Percentiles rank a stretch among this genome's conserved stretches.
Conservation (phyloP, 2,113 vertebrate species). For the Aegithalos caudatus region DNA sequence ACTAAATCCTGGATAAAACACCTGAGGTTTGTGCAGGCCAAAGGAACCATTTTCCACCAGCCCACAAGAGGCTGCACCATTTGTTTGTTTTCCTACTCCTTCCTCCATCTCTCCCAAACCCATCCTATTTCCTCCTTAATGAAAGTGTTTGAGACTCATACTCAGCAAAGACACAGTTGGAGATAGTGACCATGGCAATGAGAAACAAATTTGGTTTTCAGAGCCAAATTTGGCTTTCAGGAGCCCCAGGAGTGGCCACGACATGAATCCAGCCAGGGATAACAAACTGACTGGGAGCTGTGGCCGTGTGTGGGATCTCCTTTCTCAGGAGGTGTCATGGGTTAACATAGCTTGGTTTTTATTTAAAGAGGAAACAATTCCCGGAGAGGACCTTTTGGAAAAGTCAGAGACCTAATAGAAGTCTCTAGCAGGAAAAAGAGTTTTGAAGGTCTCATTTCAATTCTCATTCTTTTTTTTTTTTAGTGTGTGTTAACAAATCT, state of each 20-base stretch:
- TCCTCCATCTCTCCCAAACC: not conserved
- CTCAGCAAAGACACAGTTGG: not conserved
- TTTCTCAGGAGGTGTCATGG: not conserved
- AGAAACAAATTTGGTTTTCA: not conserved
- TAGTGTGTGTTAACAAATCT: not conserved
- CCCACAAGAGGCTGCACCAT: not conserved
- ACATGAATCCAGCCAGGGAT: not conserved
- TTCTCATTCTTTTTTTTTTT: not conserved
- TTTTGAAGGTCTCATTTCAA: not conserved
- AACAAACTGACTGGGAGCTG: not conserved
- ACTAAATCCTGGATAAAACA: not conserved
- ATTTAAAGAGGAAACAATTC: not conserved
- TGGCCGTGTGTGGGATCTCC: not conserved
- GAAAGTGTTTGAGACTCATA: not conserved
- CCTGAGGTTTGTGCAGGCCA: not conserved
- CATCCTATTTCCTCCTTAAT: not conserved
- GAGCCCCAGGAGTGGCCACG: not conserved
- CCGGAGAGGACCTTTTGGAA: not conserved
- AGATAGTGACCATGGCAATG: not conserved
- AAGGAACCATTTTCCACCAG: not conserved
- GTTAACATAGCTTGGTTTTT: not conserved
- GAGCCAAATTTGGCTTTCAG: not conserved
- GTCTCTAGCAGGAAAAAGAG: not conserved
- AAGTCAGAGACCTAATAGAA: not conserved
- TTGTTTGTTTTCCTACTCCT: not conserved